phyloP scores from a whole-genome alignment of 1,140 invertebrate species.

The Condylostylus longicornis region DNA sequence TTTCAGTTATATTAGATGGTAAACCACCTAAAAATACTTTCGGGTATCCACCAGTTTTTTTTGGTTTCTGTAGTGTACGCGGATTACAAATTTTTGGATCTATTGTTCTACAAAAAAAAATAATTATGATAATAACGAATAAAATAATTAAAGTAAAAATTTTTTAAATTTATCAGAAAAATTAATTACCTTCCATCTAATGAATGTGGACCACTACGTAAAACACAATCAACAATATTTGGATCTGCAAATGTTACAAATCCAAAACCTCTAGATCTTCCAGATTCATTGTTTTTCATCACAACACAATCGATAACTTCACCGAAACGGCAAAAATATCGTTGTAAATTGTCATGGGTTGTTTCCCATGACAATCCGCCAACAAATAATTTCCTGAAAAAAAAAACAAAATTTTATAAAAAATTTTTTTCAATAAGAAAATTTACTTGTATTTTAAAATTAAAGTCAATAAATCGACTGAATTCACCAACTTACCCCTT shows the following conservation, averaged over 20 bases:
- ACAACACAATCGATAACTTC: constrained; percentile 96
- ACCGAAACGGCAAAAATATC: constrained; percentile 87
- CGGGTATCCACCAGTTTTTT: constrained; percentile 73
- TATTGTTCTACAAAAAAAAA: too few species aligned
- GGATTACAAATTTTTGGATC: constrained; percentile 94
- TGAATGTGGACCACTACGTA: constrained; percentile 81
- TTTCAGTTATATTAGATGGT: constrained; percentile 89
- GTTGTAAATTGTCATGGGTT: constrained; percentile 80
- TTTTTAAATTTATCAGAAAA: too few species aligned
- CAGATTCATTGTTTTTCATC: constrained; percentile 97
- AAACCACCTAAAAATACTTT: constrained; percentile 91
- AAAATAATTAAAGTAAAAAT: too few species aligned
- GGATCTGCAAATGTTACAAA: constrained; percentile 95
- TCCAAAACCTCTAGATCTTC: constrained; percentile 66
- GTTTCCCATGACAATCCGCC: constrained; percentile 95
- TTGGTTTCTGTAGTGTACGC: constrained; percentile 75
- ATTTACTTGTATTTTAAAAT: too few species aligned
- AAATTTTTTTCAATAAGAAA: too few species aligned
- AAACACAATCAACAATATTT: constrained; percentile 71
- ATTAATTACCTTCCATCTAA: constrained; percentile 89
- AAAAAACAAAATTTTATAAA: too few species aligned
- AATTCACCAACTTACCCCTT: too few species aligned
- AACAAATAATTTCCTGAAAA: constrained; percentile 96
- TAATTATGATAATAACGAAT: too few species aligned
- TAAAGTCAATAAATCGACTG: too few species aligned